phyloP scores from a whole-genome alignment of 2,888 invertebrate species.

The Parapristionchus giblindavisi region DNA sequence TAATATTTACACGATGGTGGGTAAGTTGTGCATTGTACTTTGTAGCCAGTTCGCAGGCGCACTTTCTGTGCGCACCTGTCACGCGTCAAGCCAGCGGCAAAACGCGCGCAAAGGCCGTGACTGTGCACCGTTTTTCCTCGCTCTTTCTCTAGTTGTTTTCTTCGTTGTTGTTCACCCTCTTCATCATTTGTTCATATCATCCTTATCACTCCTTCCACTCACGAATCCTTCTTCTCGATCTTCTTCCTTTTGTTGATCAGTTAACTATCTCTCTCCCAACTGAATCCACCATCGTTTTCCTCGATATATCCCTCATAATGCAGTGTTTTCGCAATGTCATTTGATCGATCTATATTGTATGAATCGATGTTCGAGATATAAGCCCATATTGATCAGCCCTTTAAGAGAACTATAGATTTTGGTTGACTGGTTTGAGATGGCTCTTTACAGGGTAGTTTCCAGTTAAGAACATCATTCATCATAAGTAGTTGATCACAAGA shows the following conservation, averaged over 20 bases:
- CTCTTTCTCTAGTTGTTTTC: conserved; percentile 17
- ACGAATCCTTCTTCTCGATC: neutral
- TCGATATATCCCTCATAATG: neutral
- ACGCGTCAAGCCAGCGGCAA: conserved; percentile 9
- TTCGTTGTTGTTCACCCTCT: neutral
- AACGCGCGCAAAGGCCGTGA: neutral
- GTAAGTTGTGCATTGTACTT: conserved; percentile 14
- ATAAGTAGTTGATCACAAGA: too few species aligned
- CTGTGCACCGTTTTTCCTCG: too few species aligned
- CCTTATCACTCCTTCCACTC: neutral
- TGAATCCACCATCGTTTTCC: conserved; percentile 14
- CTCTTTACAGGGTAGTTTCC: too few species aligned
- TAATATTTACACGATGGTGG: neutral
- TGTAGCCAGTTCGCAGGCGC: conserved; percentile 17
- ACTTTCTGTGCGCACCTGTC: neutral
- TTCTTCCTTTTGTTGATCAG: neutral
- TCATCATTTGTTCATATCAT: neutral
- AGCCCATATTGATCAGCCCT: too few species aligned
- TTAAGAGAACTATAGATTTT: too few species aligned
- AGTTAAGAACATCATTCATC: too few species aligned
- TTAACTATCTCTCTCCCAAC: neutral
- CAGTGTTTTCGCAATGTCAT: neutral
- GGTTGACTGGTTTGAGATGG: conserved; percentile 22
- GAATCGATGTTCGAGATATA: too few species aligned
- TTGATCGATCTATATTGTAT: neutral